Evolutionary conservation across 2,888 invertebrate genomes (phyloP), one percentile per base, ranked within the genome.

Genomic region (Maniola hyperantus): DNA sequence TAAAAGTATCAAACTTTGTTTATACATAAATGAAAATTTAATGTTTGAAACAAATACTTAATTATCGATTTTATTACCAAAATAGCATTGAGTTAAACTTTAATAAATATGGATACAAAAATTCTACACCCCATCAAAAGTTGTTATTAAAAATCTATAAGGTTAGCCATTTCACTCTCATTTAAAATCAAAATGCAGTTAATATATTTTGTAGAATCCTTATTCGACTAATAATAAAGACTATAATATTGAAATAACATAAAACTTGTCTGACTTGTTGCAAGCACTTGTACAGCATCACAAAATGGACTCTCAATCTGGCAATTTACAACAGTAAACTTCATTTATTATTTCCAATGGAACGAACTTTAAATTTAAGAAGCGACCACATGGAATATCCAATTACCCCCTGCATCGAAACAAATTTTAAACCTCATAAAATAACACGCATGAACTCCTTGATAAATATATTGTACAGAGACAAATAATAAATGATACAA

Each of bases 341-440:
- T 18, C 55, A 66, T 58, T 66, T 66, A 63, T 63, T 61, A 55
- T 53, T 20, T 50, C 33, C 51, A 63, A 44, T 55, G 44, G n/a
- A 55, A 42, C 51, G 8, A 50, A 42, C n/a, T 50, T 63, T 58
- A 66, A 58, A 63, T 63, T 62, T 18, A 63, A 46, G 11, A 63
- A 15, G 20, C 42, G 18, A 53, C 63, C 66, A 26, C 39, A 34
- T n/a, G 51, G 55, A 62, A 58, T 50, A 66, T 63, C 50, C 57
- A 51, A 66, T 63, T 58, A 50, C 54, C 55, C 61, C 55, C 55
- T 42, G 48, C 55, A 20, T 66, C 57, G 51, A 57, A 63, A 44
- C 33, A 44, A 53, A 50, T 15, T n/a, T 66, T 55, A 20, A 44
- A 26, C 15, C 44, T 33, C 50, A 55, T 58, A 46, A 63, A 62